Percentiles rank a stretch among this genome's conserved stretches.
These are phyloP conservation scores for Leucoraja erinaceus DNA, from an alignment of 2,113 vertebrate genomes.

Conservation along the genomic window DNA sequence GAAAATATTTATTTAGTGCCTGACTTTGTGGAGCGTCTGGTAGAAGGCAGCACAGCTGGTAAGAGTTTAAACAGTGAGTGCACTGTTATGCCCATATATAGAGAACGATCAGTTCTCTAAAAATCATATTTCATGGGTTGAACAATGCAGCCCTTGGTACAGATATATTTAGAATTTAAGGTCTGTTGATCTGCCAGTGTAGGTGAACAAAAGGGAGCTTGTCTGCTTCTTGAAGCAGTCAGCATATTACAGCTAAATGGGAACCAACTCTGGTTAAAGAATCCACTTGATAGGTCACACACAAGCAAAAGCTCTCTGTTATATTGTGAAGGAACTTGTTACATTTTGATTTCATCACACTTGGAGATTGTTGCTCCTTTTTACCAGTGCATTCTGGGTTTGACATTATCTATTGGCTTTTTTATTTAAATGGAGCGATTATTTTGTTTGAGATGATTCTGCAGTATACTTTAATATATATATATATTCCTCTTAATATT, in stretches of 20 bases:
- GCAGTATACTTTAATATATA: not conserved
- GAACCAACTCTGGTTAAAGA: slow-evolving; percentile 5
- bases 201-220: slow-evolving; percentile 30
- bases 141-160: slow-evolving; percentile 28
- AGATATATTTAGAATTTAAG: not conserved
- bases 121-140: slow-evolving; percentile 17
- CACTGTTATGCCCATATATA: slow-evolving; percentile 25
- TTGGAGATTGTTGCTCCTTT: not conserved
- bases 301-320: slow-evolving; percentile 9
- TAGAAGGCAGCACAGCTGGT: slow-evolving; percentile 23
- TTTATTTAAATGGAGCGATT: not conserved
- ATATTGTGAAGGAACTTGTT: not conserved
- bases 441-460: not conserved
- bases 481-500: not conserved
- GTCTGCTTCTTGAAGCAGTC: not conserved
- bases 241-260: slow-evolving; percentile 9
- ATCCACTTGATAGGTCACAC: not conserved
- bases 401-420: not conserved
- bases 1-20: slow-evolving; percentile 25
- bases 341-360: not conserved
- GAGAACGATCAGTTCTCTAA: slow-evolving; percentile 16
- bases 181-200: slow-evolving; percentile 1
- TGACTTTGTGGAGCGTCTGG: not conserved
- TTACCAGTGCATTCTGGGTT: not conserved
- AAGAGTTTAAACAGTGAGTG: slow-evolving; percentile 34